Evolutionary conservation across 2,888 invertebrate genomes (phyloP).

Genomic region (Globia sparganii): DNA sequence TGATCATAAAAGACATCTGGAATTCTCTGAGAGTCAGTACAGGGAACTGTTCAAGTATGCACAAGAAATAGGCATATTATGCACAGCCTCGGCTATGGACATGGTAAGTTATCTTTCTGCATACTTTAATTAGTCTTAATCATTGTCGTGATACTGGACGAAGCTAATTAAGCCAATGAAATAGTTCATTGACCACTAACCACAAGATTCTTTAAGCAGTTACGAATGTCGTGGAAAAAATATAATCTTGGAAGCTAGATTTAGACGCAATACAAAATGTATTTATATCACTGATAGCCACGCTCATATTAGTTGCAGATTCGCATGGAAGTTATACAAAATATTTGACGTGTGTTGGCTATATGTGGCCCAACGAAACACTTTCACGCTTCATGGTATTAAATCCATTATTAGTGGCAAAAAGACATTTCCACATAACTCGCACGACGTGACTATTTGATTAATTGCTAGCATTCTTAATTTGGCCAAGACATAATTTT

Average conservation of each 20-base stretch:
- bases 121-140: constrained; percentile 19
- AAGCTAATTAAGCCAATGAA: constrained; percentile 25
- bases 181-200: constrained; percentile 34
- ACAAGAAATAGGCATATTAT: constrained; percentile 91
- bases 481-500: neutral
- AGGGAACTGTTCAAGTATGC: constrained; percentile 92
- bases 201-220: constrained; percentile 4
- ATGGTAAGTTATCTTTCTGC: constrained; percentile 84
- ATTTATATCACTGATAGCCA: constrained; percentile 13
- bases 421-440: constrained; percentile 30
- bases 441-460: neutral
- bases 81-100: constrained; percentile 96
- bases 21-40: constrained; percentile 93
- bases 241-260: neutral
- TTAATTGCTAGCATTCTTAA: constrained; percentile 11
- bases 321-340: constrained; percentile 5
- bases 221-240: constrained; percentile 9
- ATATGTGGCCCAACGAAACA: constrained; percentile 33
- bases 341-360: constrained; percentile 8
- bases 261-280: constrained; percentile 1
- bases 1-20: constrained; percentile 93
- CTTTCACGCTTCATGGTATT: constrained; percentile 48
- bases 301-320: constrained; percentile 14
- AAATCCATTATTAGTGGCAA: constrained; percentile 39
- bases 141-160: neutral